Evolutionary conservation across 37 sponge, comb jelly and placozoan species (phyloP).

Genomic region (Bolinopsis microptera): DNA sequence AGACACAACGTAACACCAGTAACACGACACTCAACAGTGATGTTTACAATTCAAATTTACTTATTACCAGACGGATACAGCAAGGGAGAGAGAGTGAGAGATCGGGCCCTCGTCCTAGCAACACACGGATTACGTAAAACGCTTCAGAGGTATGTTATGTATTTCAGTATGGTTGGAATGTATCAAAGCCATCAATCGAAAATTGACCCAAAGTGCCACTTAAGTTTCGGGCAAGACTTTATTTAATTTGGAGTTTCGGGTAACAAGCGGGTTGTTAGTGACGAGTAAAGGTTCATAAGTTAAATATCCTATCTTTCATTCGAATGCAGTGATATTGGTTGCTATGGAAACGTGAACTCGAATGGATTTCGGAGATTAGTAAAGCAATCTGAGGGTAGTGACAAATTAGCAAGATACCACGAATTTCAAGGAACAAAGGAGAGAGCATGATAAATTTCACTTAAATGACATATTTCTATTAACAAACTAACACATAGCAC

Average conservation of each 20-base stretch:
- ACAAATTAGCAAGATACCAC: background rate
- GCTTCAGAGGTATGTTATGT: background rate
- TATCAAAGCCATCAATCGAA: too few species aligned
- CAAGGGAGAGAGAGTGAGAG: background rate
- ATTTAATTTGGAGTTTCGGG: background rate
- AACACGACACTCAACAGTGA: background rate
- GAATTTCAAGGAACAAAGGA: background rate
- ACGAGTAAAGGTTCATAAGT: background rate
- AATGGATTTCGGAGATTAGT: background rate
- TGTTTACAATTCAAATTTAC: conserved; percentile 32
- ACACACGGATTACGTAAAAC: background rate
- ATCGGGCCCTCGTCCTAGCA: background rate
- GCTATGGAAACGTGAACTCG: conserved; percentile 1
- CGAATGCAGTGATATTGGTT: conserved; percentile 30
- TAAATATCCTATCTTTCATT: background rate
- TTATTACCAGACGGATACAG: conserved; percentile 27
- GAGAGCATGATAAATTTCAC: too few species aligned
- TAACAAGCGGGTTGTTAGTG: background rate
- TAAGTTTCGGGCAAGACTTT: background rate
- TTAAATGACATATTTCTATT: too few species aligned
- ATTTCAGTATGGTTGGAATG: background rate
- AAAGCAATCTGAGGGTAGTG: background rate
- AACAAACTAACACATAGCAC: too few species aligned
- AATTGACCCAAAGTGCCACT: background rate
- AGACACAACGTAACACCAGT: background rate